Base-by-base conservation (phyloP, 92 coral and sea anemone genomes). In the Micromussa lordhowensis region DNA sequence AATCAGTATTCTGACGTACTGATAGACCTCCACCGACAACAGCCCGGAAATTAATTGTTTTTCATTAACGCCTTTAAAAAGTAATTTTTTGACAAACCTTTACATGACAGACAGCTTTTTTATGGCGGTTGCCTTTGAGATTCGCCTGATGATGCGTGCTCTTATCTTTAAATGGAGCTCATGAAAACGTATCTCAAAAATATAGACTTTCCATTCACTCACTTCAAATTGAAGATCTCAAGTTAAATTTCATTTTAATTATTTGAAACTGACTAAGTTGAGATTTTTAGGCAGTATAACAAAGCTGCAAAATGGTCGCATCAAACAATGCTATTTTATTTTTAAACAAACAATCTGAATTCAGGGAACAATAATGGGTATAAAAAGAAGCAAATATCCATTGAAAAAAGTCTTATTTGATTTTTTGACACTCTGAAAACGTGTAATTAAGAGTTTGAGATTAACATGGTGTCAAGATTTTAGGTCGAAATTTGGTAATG, bases 401-500 rank as follows among this genome's bases (percentile, higher is more conserved):
- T 36, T 35, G 77, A 71, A 73, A 34, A 44, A 44, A 73, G 2
- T 28, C 71, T 15, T 49, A 12, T 73, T 73, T 36, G 38, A 28
- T 71, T 28, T 71, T 73, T 73, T 73, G 51, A 38, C 78, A 73
- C 78, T 10, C 44, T 5, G n/a, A 38, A 28, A 35, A 24, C 53
- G 36, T 38, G 68, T 73, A 73, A 21, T 73, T 2, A 73, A 35
- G 78, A 4, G 24, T 66, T 73, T 36, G 48, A 35, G 1, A 17
- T 28, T 73, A 17, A 63, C 29, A 14, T 16, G 24, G 83, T 40
- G 75, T 66, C 75, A 34, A 63, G 61, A 68, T 19, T 54, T 38
- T 59, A 55, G 63, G 82, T 85, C 61, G 82, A 79, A 77, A 30
- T 63, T 48, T 29, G 40, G 75, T 48, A 48, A 86, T 86, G 89